These are phyloP conservation scores for Peromyscus nudipes DNA, from an alignment of 2,797 vertebrate genomes.

Conservation along the genomic window DNA sequence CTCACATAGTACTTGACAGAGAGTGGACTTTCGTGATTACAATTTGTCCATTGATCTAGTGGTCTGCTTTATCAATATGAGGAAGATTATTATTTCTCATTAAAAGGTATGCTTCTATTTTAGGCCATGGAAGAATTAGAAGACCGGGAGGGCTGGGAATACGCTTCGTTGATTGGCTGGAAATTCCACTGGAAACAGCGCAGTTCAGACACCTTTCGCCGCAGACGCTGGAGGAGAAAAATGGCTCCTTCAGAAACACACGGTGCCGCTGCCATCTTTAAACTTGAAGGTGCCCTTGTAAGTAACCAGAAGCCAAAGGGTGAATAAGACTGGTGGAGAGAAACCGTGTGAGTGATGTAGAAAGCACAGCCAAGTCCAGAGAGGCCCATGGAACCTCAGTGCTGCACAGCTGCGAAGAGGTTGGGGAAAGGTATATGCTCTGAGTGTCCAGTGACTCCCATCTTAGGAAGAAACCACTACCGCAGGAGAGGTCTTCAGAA, in stretches of 20 bases:
- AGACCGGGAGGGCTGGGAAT: constrained; percentile 97
- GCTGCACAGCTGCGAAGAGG: neutral
- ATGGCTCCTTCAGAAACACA: constrained; percentile 95
- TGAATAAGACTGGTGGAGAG: neutral
- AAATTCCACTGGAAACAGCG: constrained; percentile 96
- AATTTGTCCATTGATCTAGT: neutral
- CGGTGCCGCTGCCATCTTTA: constrained; percentile 96
- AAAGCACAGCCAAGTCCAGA: neutral
- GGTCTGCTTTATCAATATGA: constrained; percentile 8
- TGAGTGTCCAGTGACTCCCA: neutral
- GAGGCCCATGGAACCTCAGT: neutral
- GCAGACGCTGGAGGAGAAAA: constrained; percentile 96
- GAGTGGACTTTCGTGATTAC: neutral
- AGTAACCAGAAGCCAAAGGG: constrained; percentile 77
- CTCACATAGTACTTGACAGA: neutral
- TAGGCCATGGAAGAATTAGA: constrained; percentile 85
- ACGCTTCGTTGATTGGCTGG: constrained; percentile 98
- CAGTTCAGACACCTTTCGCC: constrained; percentile 95
- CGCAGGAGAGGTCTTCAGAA: neutral
- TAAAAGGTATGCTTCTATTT: constrained; percentile 8
- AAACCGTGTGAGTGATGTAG: neutral
- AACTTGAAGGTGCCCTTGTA: constrained; percentile 97
- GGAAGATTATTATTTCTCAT: neutral
- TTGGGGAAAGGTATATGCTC: neutral
- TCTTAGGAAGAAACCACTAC: neutral